phyloP scores from a whole-genome alignment of 2,888 invertebrate species.

The Nebria brevicollis region DNA sequence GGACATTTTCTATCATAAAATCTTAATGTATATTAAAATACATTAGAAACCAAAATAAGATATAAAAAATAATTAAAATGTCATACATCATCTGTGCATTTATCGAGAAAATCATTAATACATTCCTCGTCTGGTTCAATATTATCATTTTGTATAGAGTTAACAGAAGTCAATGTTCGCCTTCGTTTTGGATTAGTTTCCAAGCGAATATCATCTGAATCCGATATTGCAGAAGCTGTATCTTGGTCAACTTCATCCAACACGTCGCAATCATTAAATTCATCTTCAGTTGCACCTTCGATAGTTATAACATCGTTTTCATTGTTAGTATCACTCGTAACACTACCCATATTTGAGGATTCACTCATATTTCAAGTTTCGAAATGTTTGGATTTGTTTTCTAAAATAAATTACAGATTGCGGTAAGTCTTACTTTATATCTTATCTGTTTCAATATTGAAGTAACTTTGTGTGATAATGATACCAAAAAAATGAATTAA shows the following conservation, averaged over 20 bases:
- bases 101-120: conserved; percentile 57
- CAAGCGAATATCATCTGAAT: conserved; percentile 9
- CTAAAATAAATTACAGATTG: background rate
- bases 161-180: conserved; percentile 20
- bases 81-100: conserved; percentile 57
- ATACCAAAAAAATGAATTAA: background rate
- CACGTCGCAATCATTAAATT: conserved; percentile 47
- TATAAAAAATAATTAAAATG: conserved; percentile 35
- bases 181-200: conserved; percentile 24
- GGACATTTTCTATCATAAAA: no score
- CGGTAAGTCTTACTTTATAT: background rate
- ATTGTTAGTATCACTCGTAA: conserved; percentile 27
- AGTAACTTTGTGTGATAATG: background rate
- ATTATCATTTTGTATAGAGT: conserved; percentile 24
- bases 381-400: background rate
- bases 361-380: conserved; percentile 22
- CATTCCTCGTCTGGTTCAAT: conserved; percentile 53
- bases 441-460: background rate
- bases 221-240: background rate
- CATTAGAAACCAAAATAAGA: no score
- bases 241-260: conserved; percentile 34
- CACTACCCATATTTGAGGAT: conserved; percentile 30
- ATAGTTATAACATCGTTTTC: conserved; percentile 30
- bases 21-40: no score
- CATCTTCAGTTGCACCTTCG: conserved; percentile 52